Evolutionary conservation across 2,888 invertebrate genomes (phyloP).

Genomic region (Eristalis intricaria): DNA sequence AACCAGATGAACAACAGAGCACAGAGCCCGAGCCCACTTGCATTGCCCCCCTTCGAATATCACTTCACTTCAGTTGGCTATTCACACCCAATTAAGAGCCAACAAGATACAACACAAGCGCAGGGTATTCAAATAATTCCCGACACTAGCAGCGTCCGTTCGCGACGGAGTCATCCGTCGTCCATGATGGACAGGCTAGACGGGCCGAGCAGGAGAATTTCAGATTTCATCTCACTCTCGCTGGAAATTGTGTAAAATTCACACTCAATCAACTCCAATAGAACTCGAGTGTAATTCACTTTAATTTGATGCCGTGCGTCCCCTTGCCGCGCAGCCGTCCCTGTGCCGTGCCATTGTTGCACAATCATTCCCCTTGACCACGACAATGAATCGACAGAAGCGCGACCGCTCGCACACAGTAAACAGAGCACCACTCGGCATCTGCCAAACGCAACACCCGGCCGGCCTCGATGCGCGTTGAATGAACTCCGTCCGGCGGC

Average conservation of each 20-base stretch:
- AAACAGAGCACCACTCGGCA: slow-evolving; percentile 28
- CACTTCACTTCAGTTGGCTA: slow-evolving; percentile 61
- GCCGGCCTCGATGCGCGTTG: slow-evolving; percentile 20
- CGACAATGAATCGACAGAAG: slow-evolving; percentile 48
- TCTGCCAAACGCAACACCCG: slow-evolving; percentile 51
- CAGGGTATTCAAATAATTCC: slow-evolving; percentile 51
- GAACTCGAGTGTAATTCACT: slow-evolving; percentile 71
- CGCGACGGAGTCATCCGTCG: not conserved
- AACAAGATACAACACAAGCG: slow-evolving; percentile 47
- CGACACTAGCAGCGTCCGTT: slow-evolving; percentile 1
- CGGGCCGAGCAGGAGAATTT: not conserved
- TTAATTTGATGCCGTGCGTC: slow-evolving; percentile 61
- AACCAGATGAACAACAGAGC: slow-evolving; percentile 1
- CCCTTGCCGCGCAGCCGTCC: slow-evolving; percentile 23
- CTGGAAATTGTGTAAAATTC: slow-evolving; percentile 70
- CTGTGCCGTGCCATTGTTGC: slow-evolving; percentile 52
- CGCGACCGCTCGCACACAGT: not conserved
- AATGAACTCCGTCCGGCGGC: slow-evolving; percentile 31
- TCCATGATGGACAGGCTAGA: slow-evolving; percentile 1
- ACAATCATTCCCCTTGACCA: slow-evolving; percentile 69
- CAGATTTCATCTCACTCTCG: slow-evolving; percentile 59
- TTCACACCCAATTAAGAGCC: slow-evolving; percentile 71
- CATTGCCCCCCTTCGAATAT: slow-evolving; percentile 16
- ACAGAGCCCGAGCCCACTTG: not conserved
- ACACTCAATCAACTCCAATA: slow-evolving; percentile 72